Percentiles rank a stretch among this genome's conserved stretches.
Evolutionary conservation across 2,797 vertebrate genomes (phyloP).

Genomic region (Gallirallus australis): DNA sequence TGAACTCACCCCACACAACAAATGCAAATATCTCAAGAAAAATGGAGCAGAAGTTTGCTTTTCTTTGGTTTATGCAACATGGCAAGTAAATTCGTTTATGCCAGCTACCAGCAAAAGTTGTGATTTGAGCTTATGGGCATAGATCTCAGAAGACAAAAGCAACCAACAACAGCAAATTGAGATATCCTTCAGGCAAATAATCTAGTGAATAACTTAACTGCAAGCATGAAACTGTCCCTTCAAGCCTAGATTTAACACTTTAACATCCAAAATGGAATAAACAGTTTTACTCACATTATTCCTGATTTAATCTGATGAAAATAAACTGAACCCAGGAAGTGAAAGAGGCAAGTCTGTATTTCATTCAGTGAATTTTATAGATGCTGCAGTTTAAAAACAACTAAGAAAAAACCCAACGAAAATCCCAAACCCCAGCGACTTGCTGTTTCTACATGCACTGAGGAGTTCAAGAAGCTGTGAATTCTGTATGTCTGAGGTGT

Average conservation of each 20-base stretch:
- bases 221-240: not conserved
- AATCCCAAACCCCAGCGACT: not conserved
- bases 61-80: not conserved
- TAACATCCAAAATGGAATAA: not conserved
- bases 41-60: not conserved
- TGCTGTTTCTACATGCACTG: not conserved
- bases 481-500: not conserved
- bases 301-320: not conserved
- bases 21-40: not conserved
- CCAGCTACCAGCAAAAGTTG: not conserved
- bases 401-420: no score
- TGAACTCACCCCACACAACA: not conserved
- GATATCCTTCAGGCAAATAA: not conserved
- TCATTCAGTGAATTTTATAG: not conserved
- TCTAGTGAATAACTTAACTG: not conserved
- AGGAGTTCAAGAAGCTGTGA: not conserved
- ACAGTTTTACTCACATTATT: not conserved
- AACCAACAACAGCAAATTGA: not conserved
- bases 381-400: not conserved
- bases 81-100: not conserved
- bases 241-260: not conserved
- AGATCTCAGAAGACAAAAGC: not conserved
- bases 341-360: not conserved
- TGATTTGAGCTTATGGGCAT: not conserved
- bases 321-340: not conserved